These are phyloP conservation scores for Tauraco hartlaubi DNA, from an alignment of 2,797 vertebrate species.

Conservation along the genomic window DNA sequence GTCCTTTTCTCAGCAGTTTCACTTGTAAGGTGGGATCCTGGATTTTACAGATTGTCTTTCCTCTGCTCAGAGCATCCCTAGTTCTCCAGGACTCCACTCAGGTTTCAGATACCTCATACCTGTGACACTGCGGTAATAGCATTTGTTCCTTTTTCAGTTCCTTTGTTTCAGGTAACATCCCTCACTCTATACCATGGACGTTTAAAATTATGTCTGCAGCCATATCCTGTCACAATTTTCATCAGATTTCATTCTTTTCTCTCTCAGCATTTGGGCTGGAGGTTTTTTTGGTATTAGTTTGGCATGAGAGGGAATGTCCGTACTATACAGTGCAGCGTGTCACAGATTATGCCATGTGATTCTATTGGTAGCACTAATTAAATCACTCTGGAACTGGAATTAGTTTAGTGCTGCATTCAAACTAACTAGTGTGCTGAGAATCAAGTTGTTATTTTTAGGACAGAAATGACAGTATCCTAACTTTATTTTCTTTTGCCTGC, in stretches of 20 bases:
- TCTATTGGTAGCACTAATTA: neutral
- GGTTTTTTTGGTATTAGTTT: neutral
- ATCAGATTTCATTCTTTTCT: neutral
- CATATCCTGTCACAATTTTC: neutral
- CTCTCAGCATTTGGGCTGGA: neutral
- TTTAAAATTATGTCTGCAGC: neutral
- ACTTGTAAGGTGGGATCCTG: neutral
- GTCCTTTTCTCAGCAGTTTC: neutral
- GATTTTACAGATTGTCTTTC: fast-evolving
- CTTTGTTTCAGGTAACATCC: neutral
- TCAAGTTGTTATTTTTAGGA: neutral
- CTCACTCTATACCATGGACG: too few species aligned
- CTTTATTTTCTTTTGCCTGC: neutral
- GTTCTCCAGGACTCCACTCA: neutral
- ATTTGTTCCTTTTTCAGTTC: neutral
- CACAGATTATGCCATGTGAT: neutral
- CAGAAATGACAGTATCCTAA: neutral
- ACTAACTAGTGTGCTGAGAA: neutral
- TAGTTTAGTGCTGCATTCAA: neutral
- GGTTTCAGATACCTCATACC: neutral
- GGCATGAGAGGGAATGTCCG: neutral
- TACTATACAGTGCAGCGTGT: fast-evolving
- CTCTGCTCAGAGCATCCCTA: neutral
- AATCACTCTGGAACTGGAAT: neutral
- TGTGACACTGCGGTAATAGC: fast-evolving